Base-by-base conservation (phyloP, 2,113 vertebrate genomes). In the Oriolus oriolus region DNA sequence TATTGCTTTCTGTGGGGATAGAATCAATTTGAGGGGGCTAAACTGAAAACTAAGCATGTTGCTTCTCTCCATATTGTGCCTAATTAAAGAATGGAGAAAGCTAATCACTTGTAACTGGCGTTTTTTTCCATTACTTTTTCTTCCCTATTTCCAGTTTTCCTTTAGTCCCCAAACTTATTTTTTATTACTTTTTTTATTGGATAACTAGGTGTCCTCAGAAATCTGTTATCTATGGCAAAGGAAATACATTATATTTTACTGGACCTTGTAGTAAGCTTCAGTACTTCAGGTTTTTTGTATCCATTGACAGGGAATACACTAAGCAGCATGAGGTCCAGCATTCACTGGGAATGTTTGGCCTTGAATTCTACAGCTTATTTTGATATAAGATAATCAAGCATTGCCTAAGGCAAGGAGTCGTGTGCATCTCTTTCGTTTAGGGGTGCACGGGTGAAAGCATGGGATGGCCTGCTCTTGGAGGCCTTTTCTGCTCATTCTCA, bases 401-500 rank as follows among this genome's bases (percentile, higher is more conserved):
- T 39, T 79, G 57, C 42, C 28, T 23, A 64, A 88, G 47, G 44
- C 50, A 84, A 79, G 33, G 50, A 93, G 54, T 70, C 69, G 19
- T 41, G 60, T 76, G 18, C 44, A 74, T 54, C 70, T 90, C 44
- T 93, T 82, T 61, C 2, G 15, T 89, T 88, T 66, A 63, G n/a
- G 61, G 26, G 11, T 84, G n/a, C 45, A 9, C 4, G 53, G 31
- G 45, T 90, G 73, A 84, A 93, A 89, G 18, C 47, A 95, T 80
- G 71, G 94, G 54, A 45, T 60, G 33, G 14, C 5, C 56, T 81
- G 35, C 20, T 73, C 31, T 66, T 94, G 57, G 45, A 79, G 92
- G 33, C 24, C 16, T 86, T 87, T 90, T 93, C 89, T 96, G 70
- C 94, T 94, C 91, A 49, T 95, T 90, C 87, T 96, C 44, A 53